A percentile compares a stretch with the other conserved stretches of the same genome.
phyloP scores from a whole-genome alignment of 2,797 vertebrate species.

The Pangasius djambal region DNA sequence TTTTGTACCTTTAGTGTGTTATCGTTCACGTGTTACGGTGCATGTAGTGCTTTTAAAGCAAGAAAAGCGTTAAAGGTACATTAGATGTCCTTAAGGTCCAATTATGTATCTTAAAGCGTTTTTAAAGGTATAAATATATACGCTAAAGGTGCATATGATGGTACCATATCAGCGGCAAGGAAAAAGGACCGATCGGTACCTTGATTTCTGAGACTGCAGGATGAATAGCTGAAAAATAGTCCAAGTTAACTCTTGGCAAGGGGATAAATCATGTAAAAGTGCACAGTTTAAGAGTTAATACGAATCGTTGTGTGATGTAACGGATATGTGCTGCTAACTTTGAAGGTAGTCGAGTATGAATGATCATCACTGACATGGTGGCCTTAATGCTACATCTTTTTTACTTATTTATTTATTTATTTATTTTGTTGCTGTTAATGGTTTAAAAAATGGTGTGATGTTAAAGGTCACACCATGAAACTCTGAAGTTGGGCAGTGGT shows the following conservation, averaged over 20 bases:
- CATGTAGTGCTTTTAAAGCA: neutral
- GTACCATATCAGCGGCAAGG: neutral
- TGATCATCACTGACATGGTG: neutral
- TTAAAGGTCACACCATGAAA: neutral
- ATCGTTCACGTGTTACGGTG: neutral
- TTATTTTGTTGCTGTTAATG: neutral
- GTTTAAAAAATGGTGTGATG: slow-evolving; percentile 44
- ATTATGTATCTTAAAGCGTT: neutral
- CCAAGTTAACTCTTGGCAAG: neutral
- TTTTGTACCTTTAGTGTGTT: neutral
- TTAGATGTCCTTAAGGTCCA: neutral
- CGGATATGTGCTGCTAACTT: neutral
- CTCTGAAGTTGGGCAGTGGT: too few species aligned
- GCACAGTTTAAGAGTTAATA: neutral
- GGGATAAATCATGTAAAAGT: neutral
- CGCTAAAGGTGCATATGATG: neutral
- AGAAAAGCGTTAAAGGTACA: neutral
- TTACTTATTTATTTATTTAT: neutral
- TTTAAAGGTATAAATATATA: neutral
- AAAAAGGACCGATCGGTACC: neutral
- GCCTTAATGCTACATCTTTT: neutral
- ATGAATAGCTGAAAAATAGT: neutral
- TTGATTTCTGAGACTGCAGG: neutral
- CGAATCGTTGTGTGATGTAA: neutral
- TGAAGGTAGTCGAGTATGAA: neutral